Evolutionary conservation across 2,888 invertebrate species (phyloP).

Genomic region (Gymnosoma rotundatum): DNA sequence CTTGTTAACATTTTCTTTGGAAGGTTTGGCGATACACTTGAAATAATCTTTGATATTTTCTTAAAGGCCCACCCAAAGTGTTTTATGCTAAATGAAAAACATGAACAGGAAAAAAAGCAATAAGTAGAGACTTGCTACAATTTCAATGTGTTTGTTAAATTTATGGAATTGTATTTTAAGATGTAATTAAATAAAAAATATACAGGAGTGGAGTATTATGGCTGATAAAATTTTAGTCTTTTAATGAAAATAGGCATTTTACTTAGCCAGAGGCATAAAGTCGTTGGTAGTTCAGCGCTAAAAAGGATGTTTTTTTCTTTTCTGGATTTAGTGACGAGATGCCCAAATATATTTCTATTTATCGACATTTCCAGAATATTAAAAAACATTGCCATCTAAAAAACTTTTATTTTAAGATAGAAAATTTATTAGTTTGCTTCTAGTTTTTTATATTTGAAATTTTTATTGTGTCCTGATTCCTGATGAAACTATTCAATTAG

Average conservation of each 20-base stretch:
- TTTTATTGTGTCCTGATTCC: no score
- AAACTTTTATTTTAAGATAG: no score
- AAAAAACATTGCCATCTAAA: no score
- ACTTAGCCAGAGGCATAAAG: no score
- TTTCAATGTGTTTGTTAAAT: conserved; percentile 51
- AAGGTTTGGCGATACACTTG: conserved; percentile 63
- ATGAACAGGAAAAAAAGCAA: neutral
- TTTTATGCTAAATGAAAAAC: conserved; percentile 35
- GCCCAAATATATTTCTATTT: no score
- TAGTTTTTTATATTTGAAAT: no score
- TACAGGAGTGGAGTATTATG: neutral
- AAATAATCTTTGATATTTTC: conserved; percentile 65
- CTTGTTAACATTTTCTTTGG: conserved; percentile 70
- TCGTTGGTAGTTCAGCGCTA: no score
- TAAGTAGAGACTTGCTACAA: conserved; percentile 5
- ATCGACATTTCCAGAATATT: no score
- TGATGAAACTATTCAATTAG: no score
- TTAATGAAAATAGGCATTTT: neutral
- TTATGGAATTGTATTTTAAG: conserved; percentile 61
- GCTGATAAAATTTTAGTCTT: neutral
- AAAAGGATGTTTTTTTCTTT: no score
- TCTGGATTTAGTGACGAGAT: no score
- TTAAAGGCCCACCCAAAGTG: conserved; percentile 60
- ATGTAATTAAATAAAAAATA: conserved; percentile 57
- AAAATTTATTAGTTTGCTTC: no score